Conservation (phyloP, 2,113 vertebrate genomes). For the Epinephelus fuscoguttatus region DNA sequence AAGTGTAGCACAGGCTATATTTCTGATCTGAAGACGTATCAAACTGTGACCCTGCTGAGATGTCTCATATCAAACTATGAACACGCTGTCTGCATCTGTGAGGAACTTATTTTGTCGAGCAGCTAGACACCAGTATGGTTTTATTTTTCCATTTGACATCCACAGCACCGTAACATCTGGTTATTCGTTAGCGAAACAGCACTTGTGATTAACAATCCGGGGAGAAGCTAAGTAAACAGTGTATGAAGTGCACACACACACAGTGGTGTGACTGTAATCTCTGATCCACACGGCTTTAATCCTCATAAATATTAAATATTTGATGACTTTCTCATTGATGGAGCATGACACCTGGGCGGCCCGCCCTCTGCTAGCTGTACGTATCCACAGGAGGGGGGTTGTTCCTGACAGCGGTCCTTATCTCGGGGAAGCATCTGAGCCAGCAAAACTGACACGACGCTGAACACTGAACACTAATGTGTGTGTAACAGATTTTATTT, state of each 20-base stretch:
- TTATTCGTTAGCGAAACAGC: constrained; percentile 1
- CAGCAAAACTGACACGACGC: constrained; percentile 54
- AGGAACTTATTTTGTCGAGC: neutral
- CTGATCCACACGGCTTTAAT: constrained; percentile 67
- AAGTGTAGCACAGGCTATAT: neutral
- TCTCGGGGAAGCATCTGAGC: constrained; percentile 52
- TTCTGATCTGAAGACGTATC: neutral
- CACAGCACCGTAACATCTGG: constrained; percentile 28
- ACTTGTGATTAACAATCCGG: constrained; percentile 20
- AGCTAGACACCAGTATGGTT: constrained; percentile 5
- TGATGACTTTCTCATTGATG: constrained; percentile 79
- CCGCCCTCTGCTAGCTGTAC: constrained; percentile 49
- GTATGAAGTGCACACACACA: neutral
- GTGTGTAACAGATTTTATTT: constrained; percentile 42
- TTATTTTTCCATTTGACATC: constrained; percentile 9
- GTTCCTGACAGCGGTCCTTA: constrained; percentile 55
- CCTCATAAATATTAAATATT: constrained; percentile 80
- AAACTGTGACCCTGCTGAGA: constrained; percentile 5
- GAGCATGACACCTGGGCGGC: constrained; percentile 73
- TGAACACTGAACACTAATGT: constrained; percentile 23
- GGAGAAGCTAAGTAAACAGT: neutral
- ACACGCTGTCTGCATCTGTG: neutral
- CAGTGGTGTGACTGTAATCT: constrained; percentile 60
- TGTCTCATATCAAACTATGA: constrained; percentile 15
- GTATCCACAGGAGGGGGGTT: constrained; percentile 47